phyloP scores from a whole-genome alignment of 1,140 invertebrate species.

The Anastatus disparis region DNA sequence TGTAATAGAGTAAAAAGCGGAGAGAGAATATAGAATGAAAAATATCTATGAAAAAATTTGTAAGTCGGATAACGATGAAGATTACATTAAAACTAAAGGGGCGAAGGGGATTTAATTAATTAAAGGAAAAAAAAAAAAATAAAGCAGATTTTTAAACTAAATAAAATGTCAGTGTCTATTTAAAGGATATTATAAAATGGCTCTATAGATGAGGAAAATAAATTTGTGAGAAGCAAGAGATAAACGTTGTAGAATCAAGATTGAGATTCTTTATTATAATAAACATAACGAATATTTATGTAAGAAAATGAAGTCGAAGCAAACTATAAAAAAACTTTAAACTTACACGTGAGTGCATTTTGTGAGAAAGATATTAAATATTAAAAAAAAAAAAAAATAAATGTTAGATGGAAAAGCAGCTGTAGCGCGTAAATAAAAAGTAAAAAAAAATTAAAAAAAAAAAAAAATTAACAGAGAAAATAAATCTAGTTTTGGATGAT shows the following conservation, averaged over 20 bases:
- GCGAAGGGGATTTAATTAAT: too few relatives aligned
- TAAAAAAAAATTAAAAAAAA: constrained; percentile 31
- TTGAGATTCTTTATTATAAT: constrained; percentile 17
- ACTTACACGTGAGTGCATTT: neutral
- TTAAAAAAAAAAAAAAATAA: neutral
- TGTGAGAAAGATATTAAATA: neutral
- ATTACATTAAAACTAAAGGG: too few relatives aligned
- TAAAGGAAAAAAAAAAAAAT: constrained; percentile 8
- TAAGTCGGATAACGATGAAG: too few relatives aligned
- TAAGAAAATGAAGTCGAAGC: constrained; percentile 25
- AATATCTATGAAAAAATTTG: too few relatives aligned
- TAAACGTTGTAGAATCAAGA: neutral
- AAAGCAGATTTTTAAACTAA: constrained; percentile 22
- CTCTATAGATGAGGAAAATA: neutral
- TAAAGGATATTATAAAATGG: constrained; percentile 22
- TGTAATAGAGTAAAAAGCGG: too few relatives aligned
- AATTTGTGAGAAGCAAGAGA: neutral
- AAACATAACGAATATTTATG: constrained; percentile 27
- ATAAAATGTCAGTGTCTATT: constrained; percentile 31
- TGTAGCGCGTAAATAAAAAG: neutral
- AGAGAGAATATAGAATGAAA: constrained; percentile 15
- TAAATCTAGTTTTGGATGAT: constrained; percentile 48
- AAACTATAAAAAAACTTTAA: neutral
- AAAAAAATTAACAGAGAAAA: constrained; percentile 37
- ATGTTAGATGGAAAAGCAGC: neutral